Evolutionary conservation across 2,888 invertebrate species (phyloP), one percentile per base, ranked within the genome.

Genomic region (Periphyllus acericola): DNA sequence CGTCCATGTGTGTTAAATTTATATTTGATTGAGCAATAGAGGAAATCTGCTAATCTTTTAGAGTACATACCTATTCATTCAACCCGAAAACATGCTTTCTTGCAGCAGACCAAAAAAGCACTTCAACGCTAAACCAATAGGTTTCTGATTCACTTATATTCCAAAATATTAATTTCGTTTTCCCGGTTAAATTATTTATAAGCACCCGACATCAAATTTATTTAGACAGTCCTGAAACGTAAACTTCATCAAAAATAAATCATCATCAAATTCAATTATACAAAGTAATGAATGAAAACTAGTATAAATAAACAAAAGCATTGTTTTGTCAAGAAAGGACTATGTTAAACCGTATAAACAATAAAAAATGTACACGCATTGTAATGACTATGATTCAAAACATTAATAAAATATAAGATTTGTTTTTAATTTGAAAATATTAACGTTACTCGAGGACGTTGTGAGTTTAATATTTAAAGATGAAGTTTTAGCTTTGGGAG

Each of bases 401-500:
- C 68, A 25, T 68, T 68, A n/a, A 68, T 68, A 68, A 68, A 2
- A n/a, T n/a, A 60, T 68, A 11, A 68, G n/a, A 68, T 68, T 68
- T n/a, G 68, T 68, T 68, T 68, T 68, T 68, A 68, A 68, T 68
- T 68, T 68, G 68, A 68, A 68, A 68, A 68, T 21, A 68, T n/a
- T 5, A 68, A 60, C 60, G 25, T 21, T 25, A 60, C 60, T 60
- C 25, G 25, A 8, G 9, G 5, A 60, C 60, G 25, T 25, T 60
- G 25, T 60, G 60, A 60, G 25, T 60, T 21, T 60, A 60, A 25
- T 25, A 21, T 25, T 3, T 60, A 25, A 60, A 60, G 60, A 60
- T 60, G 2, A 25, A 6, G 60, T 60, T 60, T 25, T 60, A 60
- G 21, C 3, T 25, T 60, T 25, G 8, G 2, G 21, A 60, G 9